Percentiles rank a stretch among this genome's conserved stretches.
Evolutionary conservation across 2,113 vertebrate genomes (phyloP).

Genomic region (Laticauda colubrina): DNA sequence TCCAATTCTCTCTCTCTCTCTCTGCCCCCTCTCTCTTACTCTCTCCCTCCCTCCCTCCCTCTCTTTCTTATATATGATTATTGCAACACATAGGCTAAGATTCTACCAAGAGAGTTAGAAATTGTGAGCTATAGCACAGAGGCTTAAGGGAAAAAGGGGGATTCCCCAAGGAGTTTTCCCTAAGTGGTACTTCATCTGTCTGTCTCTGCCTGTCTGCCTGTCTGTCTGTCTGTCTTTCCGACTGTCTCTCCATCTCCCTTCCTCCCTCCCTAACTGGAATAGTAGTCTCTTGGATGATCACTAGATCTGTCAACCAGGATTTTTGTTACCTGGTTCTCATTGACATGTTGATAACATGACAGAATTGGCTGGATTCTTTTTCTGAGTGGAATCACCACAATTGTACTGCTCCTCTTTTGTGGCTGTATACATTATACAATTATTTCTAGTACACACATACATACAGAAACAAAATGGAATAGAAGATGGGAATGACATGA

Average conservation of each 20-base stretch:
- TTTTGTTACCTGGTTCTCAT: background rate
- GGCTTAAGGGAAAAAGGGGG: background rate
- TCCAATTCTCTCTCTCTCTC: background rate
- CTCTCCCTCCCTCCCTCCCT: too few species aligned
- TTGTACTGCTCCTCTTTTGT: background rate
- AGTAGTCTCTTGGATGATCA: background rate
- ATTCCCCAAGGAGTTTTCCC: background rate
- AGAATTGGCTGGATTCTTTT: background rate
- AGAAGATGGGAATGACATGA: background rate
- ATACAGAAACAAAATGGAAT: background rate
- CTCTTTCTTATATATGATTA: background rate
- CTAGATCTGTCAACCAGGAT: background rate
- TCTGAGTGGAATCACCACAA: background rate
- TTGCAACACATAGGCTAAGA: background rate
- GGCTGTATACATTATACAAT: background rate
- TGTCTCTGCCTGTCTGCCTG: too few species aligned
- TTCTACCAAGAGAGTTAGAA: background rate
- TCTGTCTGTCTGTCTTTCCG: too few species aligned
- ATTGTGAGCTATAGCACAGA: background rate
- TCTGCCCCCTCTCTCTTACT: too few species aligned
- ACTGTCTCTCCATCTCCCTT: too few species aligned
- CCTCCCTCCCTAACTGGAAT: background rate
- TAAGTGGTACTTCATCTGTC: too few species aligned
- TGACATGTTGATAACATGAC: background rate
- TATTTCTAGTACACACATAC: background rate